Percentiles rank a stretch among this genome's conserved stretches.
Conservation (phyloP, 2,113 vertebrate species). For the Myrmecophaga tridactyla region DNA sequence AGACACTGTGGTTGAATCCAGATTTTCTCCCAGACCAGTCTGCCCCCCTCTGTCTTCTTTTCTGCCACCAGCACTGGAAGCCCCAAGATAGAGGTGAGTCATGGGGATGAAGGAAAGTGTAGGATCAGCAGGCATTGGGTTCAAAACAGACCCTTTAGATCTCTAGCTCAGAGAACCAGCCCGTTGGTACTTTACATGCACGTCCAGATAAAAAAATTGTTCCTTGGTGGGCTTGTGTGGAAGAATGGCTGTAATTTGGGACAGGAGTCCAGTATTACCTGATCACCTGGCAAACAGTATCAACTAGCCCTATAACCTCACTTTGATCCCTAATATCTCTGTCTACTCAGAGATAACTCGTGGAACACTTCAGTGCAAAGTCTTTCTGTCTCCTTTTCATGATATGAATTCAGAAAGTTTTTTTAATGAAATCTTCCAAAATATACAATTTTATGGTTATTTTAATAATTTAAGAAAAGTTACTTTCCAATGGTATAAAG, state of each 20-base stretch:
- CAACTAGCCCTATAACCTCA: background rate
- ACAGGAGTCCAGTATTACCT: background rate
- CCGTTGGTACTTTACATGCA: background rate
- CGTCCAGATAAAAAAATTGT: background rate
- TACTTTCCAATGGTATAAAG: background rate
- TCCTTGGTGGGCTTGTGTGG: background rate
- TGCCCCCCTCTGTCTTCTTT: background rate
- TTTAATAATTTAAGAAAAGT: background rate
- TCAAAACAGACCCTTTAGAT: background rate
- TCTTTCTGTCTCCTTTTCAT: background rate
- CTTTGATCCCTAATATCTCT: background rate
- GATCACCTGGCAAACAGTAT: background rate
- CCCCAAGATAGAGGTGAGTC: background rate
- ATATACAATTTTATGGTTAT: background rate
- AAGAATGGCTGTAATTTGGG: background rate
- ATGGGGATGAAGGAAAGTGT: background rate
- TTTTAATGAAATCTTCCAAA: background rate
- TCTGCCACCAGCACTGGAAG: background rate
- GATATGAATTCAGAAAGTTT: background rate
- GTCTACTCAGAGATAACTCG: background rate
- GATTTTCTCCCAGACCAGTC: background rate
- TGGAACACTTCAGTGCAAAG: background rate
- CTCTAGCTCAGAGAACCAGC: background rate
- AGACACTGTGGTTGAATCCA: background rate
- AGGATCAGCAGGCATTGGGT: background rate